These are phyloP conservation scores for Zophobas morio DNA, from an alignment of 1,140 invertebrate species.

Conservation along the genomic window DNA sequence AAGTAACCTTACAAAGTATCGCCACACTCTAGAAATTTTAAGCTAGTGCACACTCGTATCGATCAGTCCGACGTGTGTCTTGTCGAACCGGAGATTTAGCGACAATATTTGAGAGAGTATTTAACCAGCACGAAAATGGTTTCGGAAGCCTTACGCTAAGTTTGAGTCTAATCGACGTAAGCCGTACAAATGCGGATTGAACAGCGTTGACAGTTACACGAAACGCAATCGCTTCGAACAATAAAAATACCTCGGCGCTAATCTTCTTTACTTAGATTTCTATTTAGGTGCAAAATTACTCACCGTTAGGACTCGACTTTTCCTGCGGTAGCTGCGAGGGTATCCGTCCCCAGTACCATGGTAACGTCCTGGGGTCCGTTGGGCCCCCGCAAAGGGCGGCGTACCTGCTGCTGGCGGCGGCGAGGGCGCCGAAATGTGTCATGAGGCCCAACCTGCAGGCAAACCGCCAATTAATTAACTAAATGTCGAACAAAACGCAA, in stretches of 20 bases:
- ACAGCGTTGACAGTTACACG: conserved; percentile 53
- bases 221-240: conserved; percentile 55
- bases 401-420: conserved; percentile 73
- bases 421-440: conserved; percentile 82
- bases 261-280: conserved; percentile 51
- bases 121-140: conserved; percentile 54
- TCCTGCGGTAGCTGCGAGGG: conserved; percentile 67
- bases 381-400: conserved; percentile 75
- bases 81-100: not conserved
- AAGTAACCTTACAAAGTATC: no score
- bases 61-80: not conserved
- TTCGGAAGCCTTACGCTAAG: conserved; percentile 55
- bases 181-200: conserved; percentile 55
- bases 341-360: conserved; percentile 71
- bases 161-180: conserved; percentile 58
- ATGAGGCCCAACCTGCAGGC: conserved; percentile 83
- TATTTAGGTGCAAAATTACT: conserved; percentile 51
- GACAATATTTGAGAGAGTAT: conserved; percentile 45
- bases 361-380: conserved; percentile 64
- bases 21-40: no score
- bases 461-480: conserved; percentile 20
- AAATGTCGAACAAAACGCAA: not conserved
- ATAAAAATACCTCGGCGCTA: conserved; percentile 52
- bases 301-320: conserved; percentile 72
- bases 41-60: not conserved